Evolutionary conservation across 2,888 invertebrate species (phyloP), one percentile per base, ranked within the genome.

Genomic region (Sicus ferrugineus): DNA sequence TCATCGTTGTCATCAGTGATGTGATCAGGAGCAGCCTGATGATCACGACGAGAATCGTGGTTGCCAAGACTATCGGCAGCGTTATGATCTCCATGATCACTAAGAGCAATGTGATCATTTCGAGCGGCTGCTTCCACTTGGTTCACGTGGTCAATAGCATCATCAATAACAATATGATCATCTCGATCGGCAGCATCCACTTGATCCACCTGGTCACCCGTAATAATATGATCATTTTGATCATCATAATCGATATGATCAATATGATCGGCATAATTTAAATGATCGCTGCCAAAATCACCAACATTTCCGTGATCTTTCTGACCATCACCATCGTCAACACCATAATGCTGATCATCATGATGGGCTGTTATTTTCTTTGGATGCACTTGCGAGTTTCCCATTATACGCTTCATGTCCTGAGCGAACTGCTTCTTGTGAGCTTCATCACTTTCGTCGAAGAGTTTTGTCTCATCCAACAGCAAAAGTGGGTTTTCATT

Each of bases 371-470:
- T 19, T 54, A 31, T 21, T n/a, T 42, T 71, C 26, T 72, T 71
- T 28, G 73, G 74, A 23, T 73, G 70, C 30, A 75, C 73, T 52
- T 76, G 79, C 46, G 81, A 80, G 71, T 85, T 85, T 72, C 83
- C 82, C 83, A 85, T 82, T 56, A 85, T 85, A 26, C 85, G 84
- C 71, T 82, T 77, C 85, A 85, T 85, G 67, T 85, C 83, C 75
- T 83, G 81, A 26, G 81, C 81, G 42, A 85, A 75, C 71, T 83
- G 84, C 69, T 84, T 84, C 63, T 83, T 81, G 54, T 83, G 83
- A 70, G 83, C 82, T 52, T 83, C 82, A 59, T 81, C 81, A n/a
- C 73, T 72, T 6, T 75, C 75, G 72, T 82, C 80, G 50, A 82
- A 81, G 3, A 81, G 68, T 1, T 23, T 28, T 0, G 77, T 73